Evolutionary conservation across 2,113 vertebrate genomes (phyloP).

Genomic region (Oryzias javanicus): DNA sequence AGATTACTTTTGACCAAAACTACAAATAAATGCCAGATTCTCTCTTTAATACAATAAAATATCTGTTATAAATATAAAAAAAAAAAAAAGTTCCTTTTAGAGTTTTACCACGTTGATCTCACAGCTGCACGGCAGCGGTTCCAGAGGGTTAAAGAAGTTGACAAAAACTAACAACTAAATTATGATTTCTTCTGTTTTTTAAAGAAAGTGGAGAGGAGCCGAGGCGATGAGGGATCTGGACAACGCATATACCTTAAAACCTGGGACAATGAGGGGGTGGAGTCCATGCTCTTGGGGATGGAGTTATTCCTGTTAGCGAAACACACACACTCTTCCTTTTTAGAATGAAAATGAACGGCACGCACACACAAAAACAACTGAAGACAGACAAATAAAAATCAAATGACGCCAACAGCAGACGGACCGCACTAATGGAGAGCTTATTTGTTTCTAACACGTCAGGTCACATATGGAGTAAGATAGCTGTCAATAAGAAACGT

Average conservation of each 20-base stretch:
- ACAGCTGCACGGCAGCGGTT: too few species aligned
- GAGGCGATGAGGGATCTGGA: conserved; percentile 22
- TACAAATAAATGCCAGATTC: too few species aligned
- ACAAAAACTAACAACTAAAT: neutral
- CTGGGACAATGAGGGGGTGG: conserved; percentile 61
- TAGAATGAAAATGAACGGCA: conserved; percentile 56
- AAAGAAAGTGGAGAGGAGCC: conserved; percentile 11
- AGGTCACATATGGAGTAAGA: neutral
- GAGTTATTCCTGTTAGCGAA: conserved; percentile 83
- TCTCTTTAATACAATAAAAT: too few species aligned
- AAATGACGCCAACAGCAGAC: conserved; percentile 2
- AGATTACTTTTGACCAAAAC: too few species aligned
- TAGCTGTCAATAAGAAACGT: too few species aligned
- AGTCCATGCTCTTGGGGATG: conserved; percentile 72
- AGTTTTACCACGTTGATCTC: too few species aligned
- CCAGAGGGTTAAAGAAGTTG: too few species aligned
- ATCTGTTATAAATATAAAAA: too few species aligned
- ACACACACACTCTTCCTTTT: conserved; percentile 66
- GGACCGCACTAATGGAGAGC: conserved; percentile 18
- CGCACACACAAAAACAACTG: conserved; percentile 11
- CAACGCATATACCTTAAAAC: conserved; percentile 69
- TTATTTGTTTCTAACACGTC: conserved; percentile 11
- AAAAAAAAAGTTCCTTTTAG: too few species aligned
- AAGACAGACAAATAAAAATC: conserved; percentile 15
- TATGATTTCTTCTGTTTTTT: conserved; percentile 5